Conservation (phyloP, 1,140 invertebrate genomes). For the Polypedilum pembai region DNA sequence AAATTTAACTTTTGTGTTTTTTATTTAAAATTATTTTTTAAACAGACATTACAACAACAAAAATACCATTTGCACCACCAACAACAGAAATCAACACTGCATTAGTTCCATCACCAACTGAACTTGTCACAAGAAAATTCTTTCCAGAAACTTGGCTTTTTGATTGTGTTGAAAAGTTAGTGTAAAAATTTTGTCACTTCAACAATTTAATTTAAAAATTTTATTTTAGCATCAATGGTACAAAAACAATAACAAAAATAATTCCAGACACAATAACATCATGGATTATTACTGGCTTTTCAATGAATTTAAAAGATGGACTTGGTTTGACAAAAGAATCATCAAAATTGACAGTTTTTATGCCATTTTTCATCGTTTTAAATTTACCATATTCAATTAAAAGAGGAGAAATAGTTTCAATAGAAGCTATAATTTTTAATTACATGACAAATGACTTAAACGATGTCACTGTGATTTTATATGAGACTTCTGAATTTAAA, state of each 20-base stretch:
- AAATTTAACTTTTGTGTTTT: too few relatives aligned
- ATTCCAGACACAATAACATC: slow-evolving; percentile 82
- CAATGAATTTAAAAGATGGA: slow-evolving; percentile 73
- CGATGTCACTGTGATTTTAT: too few relatives aligned
- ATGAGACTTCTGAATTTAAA: background rate
- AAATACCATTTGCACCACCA: too few relatives aligned
- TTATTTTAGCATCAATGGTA: background rate
- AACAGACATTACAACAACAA: background rate
- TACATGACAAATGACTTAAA: background rate
- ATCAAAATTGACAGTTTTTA: slow-evolving; percentile 68
- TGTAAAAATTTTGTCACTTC: background rate
- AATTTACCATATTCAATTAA: slow-evolving; percentile 71
- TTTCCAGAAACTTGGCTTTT: slow-evolving; percentile 19
- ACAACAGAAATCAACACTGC: too few relatives aligned
- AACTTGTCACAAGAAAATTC: background rate
- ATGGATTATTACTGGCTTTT: slow-evolving; percentile 89
- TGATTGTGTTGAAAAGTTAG: background rate
- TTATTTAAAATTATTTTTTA: too few relatives aligned
- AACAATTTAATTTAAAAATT: too few relatives aligned
- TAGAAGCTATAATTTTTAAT: background rate
- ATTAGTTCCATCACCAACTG: background rate
- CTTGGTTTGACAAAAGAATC: slow-evolving; percentile 69
- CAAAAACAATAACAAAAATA: slow-evolving; percentile 36
- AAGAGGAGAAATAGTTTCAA: slow-evolving; percentile 45
- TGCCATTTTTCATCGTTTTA: slow-evolving; percentile 72